Conservation (phyloP, 2,888 invertebrate genomes). For the Tupiocoris notatus region DNA sequence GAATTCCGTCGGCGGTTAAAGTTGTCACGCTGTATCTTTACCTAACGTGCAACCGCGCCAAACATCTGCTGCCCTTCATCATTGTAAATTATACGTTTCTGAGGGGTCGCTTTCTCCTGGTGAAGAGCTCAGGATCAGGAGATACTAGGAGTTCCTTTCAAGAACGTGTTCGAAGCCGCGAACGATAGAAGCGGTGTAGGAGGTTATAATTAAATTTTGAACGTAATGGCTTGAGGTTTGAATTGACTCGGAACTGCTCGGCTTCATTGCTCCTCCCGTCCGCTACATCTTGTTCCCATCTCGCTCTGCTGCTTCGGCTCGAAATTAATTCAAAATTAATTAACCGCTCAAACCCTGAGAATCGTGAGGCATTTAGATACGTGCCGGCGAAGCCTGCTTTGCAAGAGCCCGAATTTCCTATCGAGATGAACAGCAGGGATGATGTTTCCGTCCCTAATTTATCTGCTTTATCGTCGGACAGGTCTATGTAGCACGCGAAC, state of each 20-base stretch:
- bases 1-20: background rate
- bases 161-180: background rate
- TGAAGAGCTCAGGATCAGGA: background rate
- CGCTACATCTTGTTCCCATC: background rate
- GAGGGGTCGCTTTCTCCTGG: too few species aligned
- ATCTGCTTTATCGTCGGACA: background rate
- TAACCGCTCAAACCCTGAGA: conserved; percentile 14
- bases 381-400: background rate
- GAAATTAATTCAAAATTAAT: conserved; percentile 40
- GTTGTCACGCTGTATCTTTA: background rate
- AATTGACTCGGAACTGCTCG: conserved; percentile 1
- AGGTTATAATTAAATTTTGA: conserved; percentile 31
- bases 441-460: background rate
- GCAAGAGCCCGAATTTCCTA: background rate
- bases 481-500: background rate
- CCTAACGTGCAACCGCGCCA: background rate
- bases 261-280: background rate
- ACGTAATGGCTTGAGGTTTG: conserved; percentile 32
- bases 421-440: background rate
- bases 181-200: background rate
- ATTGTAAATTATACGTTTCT: background rate
- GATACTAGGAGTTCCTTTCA: background rate
- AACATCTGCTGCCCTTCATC: too few species aligned
- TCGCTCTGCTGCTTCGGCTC: conserved; percentile 19
- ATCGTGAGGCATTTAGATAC: background rate